Base-by-base conservation (phyloP, 1,140 invertebrate genomes). In the Pomacea maculata region DNA sequence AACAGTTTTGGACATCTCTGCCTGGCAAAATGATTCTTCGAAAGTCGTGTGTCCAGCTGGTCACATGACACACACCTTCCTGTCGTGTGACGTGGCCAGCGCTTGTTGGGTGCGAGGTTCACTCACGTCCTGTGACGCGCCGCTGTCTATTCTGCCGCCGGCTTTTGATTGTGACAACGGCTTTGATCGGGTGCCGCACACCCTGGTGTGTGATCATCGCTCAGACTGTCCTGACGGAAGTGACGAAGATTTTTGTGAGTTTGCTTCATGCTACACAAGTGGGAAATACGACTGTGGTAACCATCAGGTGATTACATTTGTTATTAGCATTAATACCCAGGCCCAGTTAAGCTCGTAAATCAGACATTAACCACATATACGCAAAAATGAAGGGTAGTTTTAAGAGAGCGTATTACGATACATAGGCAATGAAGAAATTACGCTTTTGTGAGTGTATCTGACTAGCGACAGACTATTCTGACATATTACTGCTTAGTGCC, bases 1-100 rank as follows among this genome's bases (percentile, higher is more conserved):
- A 19, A 21, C 45, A 54, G 6, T 74, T 52, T 11, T 74, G 8
- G 54, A 74, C 9, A 21, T 21, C 17, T 45, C 71, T 1, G 7
- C 4, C 5, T 19, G 52, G 71, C 52, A 17, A 52, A 8, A 19
- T 21, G 54, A 29, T n/a, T 55, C 73, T 8, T 8, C n/a, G 52
- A 25, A 17, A 61, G 29, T 57, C 21, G 57, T 55, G 3, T 78
- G 77, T 14, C 77, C 77, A n/a, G 45, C 7, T 0, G 77, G 77
- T 15, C 77, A 78, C 61, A 9, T 78, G 77, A 78, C 77, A n/a
- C 77, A 78, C 52, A n/a, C 34, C 0, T 70, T 71, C 15, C 67
- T 78, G 25, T 65, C 77, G 8, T 78, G 77, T 78, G 77, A 78
- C 77, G 77, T 78, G 11, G 10, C 17, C 9, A 71, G 65, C 77